These are phyloP conservation scores for Gambusia holbrooki DNA, from an alignment of 2,113 vertebrate species.

Conservation along the genomic window DNA sequence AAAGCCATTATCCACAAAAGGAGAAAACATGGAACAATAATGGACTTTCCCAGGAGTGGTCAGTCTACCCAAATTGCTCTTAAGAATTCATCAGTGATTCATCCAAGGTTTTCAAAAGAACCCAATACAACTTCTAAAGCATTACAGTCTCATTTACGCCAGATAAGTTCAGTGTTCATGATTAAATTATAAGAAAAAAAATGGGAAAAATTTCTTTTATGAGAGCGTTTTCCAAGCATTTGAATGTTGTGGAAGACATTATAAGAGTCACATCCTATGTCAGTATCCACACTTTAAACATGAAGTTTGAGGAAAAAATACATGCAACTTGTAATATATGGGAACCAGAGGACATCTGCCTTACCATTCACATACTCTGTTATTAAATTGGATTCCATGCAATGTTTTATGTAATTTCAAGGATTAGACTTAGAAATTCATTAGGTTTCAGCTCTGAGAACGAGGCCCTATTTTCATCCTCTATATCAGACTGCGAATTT, in stretches of 20 bases:
- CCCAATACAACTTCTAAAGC: not conserved
- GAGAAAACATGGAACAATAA: not conserved
- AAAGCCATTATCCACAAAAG: not conserved
- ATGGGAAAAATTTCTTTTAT: too few species aligned
- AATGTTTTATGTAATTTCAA: constrained; percentile 39
- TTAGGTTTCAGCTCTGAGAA: constrained; percentile 34
- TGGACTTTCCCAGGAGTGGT: too few species aligned
- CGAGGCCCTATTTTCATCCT: constrained; percentile 38
- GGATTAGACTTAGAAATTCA: constrained; percentile 54
- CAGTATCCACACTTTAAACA: not conserved
- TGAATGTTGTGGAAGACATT: not conserved
- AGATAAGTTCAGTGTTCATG: not conserved
- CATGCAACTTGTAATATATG: not conserved
- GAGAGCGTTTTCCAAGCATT: not conserved
- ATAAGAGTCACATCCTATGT: not conserved
- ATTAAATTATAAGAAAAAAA: not conserved
- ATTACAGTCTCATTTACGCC: not conserved
- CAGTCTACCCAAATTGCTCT: not conserved
- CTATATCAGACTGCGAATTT: constrained; percentile 43
- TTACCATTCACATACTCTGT: not conserved
- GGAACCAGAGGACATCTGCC: constrained; percentile 1
- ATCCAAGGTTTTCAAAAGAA: not conserved
- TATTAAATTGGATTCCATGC: constrained; percentile 27
- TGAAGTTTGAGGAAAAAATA: constrained; percentile 3
- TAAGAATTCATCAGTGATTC: not conserved